Evolutionary conservation across 2,888 invertebrate species (phyloP), one percentile per base, ranked within the genome.

Genomic region (Scaptomyza caliginosa): DNA sequence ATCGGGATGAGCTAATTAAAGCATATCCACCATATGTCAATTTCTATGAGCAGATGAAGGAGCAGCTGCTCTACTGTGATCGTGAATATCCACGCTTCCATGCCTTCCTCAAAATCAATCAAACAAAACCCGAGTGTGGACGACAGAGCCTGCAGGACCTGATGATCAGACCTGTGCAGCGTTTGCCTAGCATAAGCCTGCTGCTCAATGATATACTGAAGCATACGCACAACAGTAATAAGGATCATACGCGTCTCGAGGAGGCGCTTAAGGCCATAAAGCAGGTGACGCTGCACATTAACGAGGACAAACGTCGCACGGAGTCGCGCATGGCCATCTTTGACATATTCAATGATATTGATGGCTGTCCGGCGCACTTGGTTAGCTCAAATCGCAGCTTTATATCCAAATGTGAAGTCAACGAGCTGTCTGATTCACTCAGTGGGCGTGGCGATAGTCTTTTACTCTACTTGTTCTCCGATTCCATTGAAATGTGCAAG

Each of bases 1-100:
- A 96, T 92, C 95, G 96, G 52, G 95, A 96, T 54, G 97, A 96
- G 88, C 93, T 99, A 90, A 94, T 96, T 77, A 98, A 97, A 92
- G 97, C 98, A 1, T 99, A 99, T 92, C 99, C 99, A 67, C 98
- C 98, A 17, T 99, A 98, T 92, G 96, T 99, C 55, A 99, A 99
- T 92, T 99, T 97, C 92, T 99, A 98, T 92, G 99, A 99, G 92
- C 96, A 97, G 91, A 97, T 98, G 92, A 98, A 98, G 92, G 97
- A 98, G 89, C 96, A 96, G 93, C 94, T 99, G 89, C 93, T 94
- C 86, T 94, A 95, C 89, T 98, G 98, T 93, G 98, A 98, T 93
- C 94, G 94, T 90, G 95, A 95, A 89, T 98, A 98, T 92, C 98
- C 98, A 36, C 94, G 98, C 91, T 99, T 99, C 93, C 98, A 99